Base-by-base conservation (phyloP, 2,113 vertebrate genomes). In the Pluvialis apricaria region DNA sequence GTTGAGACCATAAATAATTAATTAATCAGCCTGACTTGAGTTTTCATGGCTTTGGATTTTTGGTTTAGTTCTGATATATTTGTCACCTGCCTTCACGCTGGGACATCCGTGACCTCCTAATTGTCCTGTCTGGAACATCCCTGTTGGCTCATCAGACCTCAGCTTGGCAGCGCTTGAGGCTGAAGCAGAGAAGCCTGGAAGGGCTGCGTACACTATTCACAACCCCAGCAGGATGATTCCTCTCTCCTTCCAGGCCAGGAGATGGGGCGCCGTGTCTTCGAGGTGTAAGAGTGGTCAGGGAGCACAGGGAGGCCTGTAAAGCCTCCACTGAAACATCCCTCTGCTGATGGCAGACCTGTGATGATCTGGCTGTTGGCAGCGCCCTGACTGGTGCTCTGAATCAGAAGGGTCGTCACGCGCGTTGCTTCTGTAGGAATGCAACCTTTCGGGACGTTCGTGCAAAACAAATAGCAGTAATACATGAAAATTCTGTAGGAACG, bases 1-100 rank as follows among this genome's bases (percentile, higher is more conserved):
- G 42, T 62, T 66, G 64, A 96, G 52, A n/a, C 47, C 20, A 10
- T 92, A 78, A 94, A 72, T 95, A 94, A 78, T 78, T 61, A 91
- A 83, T 76, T 87, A 70, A 90, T 84, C 76, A 88, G 20, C 49
- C 51, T 92, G 84, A 65, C 38, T 95, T 91, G 62, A 65, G 70
- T 78, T 92, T 91, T 90, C 55, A 15, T 62, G 34, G 60, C 72
- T 85, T 82, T 70, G 60, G 42, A n/a, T 62, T 81, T 90, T 52
- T 75, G 38, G 25, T 58, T 92, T 86, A 42, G 42, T 52, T 95
- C 25, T 36, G 10, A 61, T 75, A 4, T 26, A 4, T 71, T 47
- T 77, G 34, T 84, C 62, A 84, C 26, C 36, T 69, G 36, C 75
- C 45, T 76, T 94, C 21, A 16, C 1, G 1, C 36, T 65, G 51